Conservation (phyloP, 2,113 vertebrate genomes). For the Prolemur simus region DNA sequence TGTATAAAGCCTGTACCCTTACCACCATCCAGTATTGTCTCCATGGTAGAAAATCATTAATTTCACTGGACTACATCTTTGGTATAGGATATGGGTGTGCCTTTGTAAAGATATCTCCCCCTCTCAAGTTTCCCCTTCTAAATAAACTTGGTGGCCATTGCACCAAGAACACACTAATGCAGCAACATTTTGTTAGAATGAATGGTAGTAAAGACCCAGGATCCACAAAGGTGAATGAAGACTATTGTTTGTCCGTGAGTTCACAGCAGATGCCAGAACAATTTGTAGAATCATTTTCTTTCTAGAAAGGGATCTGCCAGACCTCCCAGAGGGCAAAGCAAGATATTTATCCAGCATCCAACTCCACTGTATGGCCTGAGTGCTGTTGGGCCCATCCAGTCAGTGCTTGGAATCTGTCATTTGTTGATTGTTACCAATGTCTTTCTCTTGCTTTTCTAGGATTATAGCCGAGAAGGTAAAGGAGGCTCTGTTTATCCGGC, state of each 20-base stretch:
- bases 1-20: background rate
- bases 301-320: constrained; percentile 30
- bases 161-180: background rate
- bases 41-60: constrained; percentile 18
- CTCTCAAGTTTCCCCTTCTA: constrained; percentile 26
- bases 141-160: background rate
- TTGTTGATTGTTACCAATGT: constrained; percentile 35
- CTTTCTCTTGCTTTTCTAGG: constrained; percentile 81
- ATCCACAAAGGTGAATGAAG: constrained; percentile 10
- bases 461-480: constrained; percentile 90
- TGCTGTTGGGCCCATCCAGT: background rate
- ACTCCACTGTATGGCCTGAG: background rate
- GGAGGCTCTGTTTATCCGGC: constrained; percentile 90
- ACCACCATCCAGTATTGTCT: constrained; percentile 25
- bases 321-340: background rate
- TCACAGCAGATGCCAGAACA: constrained; percentile 41
- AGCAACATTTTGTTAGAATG: constrained; percentile 34
- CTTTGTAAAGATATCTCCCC: background rate
- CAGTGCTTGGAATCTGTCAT: constrained; percentile 32
- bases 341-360: background rate
- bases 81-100: background rate
- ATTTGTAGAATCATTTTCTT: constrained; percentile 51
- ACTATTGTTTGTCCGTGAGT: constrained; percentile 7
- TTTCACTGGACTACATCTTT: constrained; percentile 51
- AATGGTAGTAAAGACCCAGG: background rate